phyloP scores from a whole-genome alignment of 2,797 vertebrate genomes.

The Sciaenops ocellatus region DNA sequence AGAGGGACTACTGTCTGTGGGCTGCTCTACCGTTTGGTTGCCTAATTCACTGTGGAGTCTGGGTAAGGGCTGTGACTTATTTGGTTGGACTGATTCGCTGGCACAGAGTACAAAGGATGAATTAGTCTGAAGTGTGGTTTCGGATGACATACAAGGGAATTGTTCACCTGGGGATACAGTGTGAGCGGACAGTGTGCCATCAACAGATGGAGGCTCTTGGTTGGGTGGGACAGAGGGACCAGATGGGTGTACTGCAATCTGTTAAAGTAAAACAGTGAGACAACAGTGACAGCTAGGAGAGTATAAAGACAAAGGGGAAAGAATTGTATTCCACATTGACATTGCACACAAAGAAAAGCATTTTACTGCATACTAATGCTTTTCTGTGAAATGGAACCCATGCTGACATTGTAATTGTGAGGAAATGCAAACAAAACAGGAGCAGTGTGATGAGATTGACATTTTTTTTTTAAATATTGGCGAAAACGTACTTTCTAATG shows the following conservation, averaged over 20 bases:
- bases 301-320: conserved; percentile 31
- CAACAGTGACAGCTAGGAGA: conserved; percentile 62
- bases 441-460: conserved; percentile 18
- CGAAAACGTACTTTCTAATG: conserved; percentile 6
- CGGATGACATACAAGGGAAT: conserved; percentile 59
- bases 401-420: conserved; percentile 65
- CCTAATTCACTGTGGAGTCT: conserved; percentile 61
- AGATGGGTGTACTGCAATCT: conserved; percentile 72
- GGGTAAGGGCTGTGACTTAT: conserved; percentile 60
- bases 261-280: conserved; percentile 68
- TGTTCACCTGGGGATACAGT: conserved; percentile 66
- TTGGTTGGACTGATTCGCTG: conserved; percentile 56
- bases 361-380: conserved; percentile 70
- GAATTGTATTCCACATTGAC: conserved; percentile 41
- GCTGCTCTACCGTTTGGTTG: conserved; percentile 55
- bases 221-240: conserved; percentile 63
- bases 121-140: conserved; percentile 58
- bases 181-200: conserved; percentile 57
- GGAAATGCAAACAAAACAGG: conserved; percentile 48
- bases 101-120: conserved; percentile 54
- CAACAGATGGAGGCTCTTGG: conserved; percentile 64
- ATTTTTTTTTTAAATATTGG: conserved; percentile 5
- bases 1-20: conserved; percentile 31
- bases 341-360: conserved; percentile 64
- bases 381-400: conserved; percentile 66